Percentiles rank a stretch among this genome's conserved stretches.
Evolutionary conservation across 2,797 vertebrate genomes (phyloP).

Genomic region (Pachyuromys duprasi): DNA sequence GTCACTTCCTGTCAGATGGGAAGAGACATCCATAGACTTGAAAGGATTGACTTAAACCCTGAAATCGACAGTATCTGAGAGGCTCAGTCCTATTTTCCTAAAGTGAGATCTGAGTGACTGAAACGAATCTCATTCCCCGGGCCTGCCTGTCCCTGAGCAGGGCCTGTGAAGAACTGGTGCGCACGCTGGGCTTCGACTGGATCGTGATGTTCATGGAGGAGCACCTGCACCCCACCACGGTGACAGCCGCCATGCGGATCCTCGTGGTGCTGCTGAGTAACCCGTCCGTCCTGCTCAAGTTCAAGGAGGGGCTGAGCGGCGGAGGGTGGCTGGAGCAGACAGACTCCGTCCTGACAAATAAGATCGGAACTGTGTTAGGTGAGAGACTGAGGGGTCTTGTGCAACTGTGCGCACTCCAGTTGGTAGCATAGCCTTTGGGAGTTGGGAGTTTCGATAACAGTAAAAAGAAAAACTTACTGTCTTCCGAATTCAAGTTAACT

Average conservation of each 20-base stretch:
- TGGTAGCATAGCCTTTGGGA: neutral
- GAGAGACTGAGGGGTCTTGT: constrained; percentile 72
- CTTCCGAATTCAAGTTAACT: constrained; percentile 5
- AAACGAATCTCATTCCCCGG: constrained; percentile 48
- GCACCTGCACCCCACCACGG: constrained; percentile 96
- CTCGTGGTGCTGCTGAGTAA: constrained; percentile 96
- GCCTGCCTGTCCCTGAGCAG: constrained; percentile 83
- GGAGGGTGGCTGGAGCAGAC: constrained; percentile 99
- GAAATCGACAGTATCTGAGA: constrained; percentile 3
- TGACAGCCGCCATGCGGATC: constrained; percentile 96
- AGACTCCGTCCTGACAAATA: constrained; percentile 97
- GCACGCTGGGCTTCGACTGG: constrained; percentile 97
- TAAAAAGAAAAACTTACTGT: constrained; percentile 6
- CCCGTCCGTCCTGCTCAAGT: constrained; percentile 94
- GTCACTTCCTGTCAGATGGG: neutral
- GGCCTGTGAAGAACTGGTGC: constrained; percentile 96
- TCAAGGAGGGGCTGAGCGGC: constrained; percentile 96
- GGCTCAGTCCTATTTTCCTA: neutral
- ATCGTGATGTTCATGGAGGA: constrained; percentile 99
- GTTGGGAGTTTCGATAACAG: neutral
- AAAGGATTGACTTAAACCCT: neutral
- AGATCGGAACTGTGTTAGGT: constrained; percentile 99
- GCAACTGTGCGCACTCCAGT: neutral
- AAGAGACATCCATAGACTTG: neutral
- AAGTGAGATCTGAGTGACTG: neutral